Percentiles rank a stretch among this genome's conserved stretches.
Conservation (phyloP, 2,888 invertebrate species). For the Habroteleia sp. region DNA sequence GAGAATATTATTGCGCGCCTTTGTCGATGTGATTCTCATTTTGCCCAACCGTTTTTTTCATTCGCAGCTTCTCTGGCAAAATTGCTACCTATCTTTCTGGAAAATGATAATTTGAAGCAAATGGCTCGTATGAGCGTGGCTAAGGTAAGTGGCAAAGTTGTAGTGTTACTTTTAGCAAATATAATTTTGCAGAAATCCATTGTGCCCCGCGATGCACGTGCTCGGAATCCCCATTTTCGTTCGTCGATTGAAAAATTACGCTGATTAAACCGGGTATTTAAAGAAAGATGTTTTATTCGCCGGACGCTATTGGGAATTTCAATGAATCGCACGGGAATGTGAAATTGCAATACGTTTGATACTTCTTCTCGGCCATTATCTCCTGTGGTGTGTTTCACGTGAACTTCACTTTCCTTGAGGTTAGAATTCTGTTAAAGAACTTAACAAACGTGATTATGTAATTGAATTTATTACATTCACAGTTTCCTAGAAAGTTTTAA, state of each 20-base stretch:
- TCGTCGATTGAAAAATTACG: constrained; percentile 51
- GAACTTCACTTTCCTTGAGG: too few species aligned
- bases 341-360: constrained; percentile 34
- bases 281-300: constrained; percentile 52
- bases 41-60: constrained; percentile 10
- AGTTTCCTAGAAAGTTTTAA: too few species aligned
- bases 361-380: too few species aligned
- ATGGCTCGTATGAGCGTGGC: constrained; percentile 19
- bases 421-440: too few species aligned
- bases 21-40: constrained; percentile 32
- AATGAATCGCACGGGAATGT: constrained; percentile 22
- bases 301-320: constrained; percentile 36
- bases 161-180: constrained; percentile 43
- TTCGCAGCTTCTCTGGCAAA: constrained; percentile 1
- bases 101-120: constrained; percentile 45
- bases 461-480: too few species aligned
- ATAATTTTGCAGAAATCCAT: constrained; percentile 43
- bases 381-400: too few species aligned
- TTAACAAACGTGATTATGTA: too few species aligned
- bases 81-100: constrained; percentile 23
- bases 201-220: constrained; percentile 38
- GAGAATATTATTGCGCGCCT: constrained; percentile 43
- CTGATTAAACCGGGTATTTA: constrained; percentile 54
- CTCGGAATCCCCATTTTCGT: constrained; percentile 15
- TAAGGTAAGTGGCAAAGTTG: constrained; percentile 41